Percentiles rank a stretch among this genome's conserved stretches.
phyloP scores from a whole-genome alignment of 2,888 invertebrate genomes.

The Idaea straminata region DNA sequence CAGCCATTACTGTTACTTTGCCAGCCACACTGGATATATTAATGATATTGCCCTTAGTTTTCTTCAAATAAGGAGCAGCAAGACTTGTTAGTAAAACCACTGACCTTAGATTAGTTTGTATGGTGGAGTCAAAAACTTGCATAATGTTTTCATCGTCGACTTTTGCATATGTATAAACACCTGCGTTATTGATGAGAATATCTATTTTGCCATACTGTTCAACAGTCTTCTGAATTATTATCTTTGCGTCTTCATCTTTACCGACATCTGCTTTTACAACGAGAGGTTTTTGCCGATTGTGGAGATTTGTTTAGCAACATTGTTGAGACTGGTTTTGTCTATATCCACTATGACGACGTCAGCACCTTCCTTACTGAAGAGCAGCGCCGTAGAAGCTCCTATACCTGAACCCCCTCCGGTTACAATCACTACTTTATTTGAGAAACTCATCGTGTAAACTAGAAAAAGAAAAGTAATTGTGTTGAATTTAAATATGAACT shows the following conservation, averaged over 20 bases:
- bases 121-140: constrained; percentile 24
- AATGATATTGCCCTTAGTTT: constrained; percentile 37
- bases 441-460: constrained; percentile 17
- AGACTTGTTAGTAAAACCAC: constrained; percentile 22
- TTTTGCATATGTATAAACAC: constrained; percentile 19
- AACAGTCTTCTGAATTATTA: constrained; percentile 33
- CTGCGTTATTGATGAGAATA: constrained; percentile 45
- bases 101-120: constrained; percentile 31
- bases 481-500: background rate
- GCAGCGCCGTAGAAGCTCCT: constrained; percentile 39
- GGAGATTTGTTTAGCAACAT: constrained; percentile 19
- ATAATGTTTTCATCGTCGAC: constrained; percentile 24
- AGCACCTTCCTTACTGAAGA: constrained; percentile 40
- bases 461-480: background rate
- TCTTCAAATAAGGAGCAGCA: constrained; percentile 26
- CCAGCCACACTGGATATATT: constrained; percentile 27
- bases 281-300: constrained; percentile 27
- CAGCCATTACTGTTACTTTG: background rate
- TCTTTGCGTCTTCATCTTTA: constrained; percentile 34
- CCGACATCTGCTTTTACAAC: constrained; percentile 38
- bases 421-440: constrained; percentile 36
- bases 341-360: constrained; percentile 37
- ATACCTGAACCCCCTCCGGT: constrained; percentile 47
- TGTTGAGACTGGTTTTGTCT: constrained; percentile 30
- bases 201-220: constrained; percentile 39